Conservation (phyloP, 1,140 invertebrate species). For the Danaus melanippus region DNA sequence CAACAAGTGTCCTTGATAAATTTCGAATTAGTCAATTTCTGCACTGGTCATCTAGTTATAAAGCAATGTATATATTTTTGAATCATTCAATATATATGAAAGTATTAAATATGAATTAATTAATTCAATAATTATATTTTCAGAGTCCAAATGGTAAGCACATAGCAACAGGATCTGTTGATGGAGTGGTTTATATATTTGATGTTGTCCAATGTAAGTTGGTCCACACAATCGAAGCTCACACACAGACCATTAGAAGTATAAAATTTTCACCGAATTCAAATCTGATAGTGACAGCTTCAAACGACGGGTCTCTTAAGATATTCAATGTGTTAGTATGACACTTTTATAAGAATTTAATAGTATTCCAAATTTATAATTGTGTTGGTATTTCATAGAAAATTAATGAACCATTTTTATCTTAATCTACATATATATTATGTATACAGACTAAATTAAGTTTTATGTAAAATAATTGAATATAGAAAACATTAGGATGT, state of each 20-base stretch:
- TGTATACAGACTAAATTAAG: too few relatives aligned
- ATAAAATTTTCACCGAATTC: constrained; percentile 95
- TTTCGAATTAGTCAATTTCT: too few relatives aligned
- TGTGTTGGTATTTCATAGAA: too few relatives aligned
- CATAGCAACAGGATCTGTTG: constrained; percentile 92
- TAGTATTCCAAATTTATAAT: too few relatives aligned
- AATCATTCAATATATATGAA: too few relatives aligned
- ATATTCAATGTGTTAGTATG: constrained; percentile 29
- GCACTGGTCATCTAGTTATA: too few relatives aligned
- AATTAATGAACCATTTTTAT: too few relatives aligned
- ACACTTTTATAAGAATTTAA: background rate
- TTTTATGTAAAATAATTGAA: too few relatives aligned
- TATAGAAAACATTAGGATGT: too few relatives aligned
- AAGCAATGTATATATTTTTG: too few relatives aligned
- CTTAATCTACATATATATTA: too few relatives aligned
- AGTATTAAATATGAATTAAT: background rate
- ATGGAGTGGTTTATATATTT: constrained; percentile 95
- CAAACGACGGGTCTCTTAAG: constrained; percentile 96
- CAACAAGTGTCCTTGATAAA: too few relatives aligned
- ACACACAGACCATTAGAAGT: constrained; percentile 93
- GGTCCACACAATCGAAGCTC: constrained; percentile 92
- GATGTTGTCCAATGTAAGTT: constrained; percentile 92
- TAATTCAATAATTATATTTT: constrained; percentile 10
- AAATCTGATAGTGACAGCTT: constrained; percentile 90
- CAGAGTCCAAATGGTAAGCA: constrained; percentile 96